Evolutionary conservation across 2,888 invertebrate genomes (phyloP).

Genomic region (Diarsia rubi): DNA sequence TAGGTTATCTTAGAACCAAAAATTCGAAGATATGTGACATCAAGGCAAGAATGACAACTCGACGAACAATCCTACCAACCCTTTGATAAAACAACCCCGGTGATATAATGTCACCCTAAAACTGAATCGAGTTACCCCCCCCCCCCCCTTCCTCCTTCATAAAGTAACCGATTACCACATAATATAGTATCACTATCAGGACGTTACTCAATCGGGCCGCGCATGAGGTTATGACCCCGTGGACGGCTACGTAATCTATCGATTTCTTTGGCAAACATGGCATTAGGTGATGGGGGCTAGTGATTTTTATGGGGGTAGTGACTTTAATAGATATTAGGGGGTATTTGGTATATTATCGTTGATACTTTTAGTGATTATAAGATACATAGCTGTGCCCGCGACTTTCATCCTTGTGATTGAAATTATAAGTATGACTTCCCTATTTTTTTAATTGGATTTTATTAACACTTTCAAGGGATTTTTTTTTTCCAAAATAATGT

Average conservation of each 20-base stretch:
- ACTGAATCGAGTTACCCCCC: neutral
- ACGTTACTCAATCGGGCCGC: conserved; percentile 25
- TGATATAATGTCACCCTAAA: neutral
- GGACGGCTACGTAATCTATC: conserved; percentile 47
- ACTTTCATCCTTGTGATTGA: neutral
- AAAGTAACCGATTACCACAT: conserved; percentile 20
- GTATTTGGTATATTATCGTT: neutral
- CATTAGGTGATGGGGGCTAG: conserved; percentile 30
- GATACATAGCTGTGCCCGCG: neutral
- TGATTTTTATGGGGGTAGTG: conserved; percentile 7
- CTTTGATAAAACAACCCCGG: neutral
- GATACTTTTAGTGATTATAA: neutral
- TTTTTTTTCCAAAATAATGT: neutral
- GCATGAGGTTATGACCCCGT: conserved; percentile 41
- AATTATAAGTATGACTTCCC: neutral
- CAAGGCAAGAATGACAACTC: too few species aligned
- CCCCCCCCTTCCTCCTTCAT: neutral
- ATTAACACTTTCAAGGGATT: neutral
- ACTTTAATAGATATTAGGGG: neutral
- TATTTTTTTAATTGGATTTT: neutral
- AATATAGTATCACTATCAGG: neutral
- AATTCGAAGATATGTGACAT: too few species aligned
- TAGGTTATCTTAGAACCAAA: too few species aligned
- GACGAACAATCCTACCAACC: neutral
- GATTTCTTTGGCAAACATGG: conserved; percentile 42